phyloP scores from a whole-genome alignment of 2,797 vertebrate species.

The Phrynocephalus forsythii region DNA sequence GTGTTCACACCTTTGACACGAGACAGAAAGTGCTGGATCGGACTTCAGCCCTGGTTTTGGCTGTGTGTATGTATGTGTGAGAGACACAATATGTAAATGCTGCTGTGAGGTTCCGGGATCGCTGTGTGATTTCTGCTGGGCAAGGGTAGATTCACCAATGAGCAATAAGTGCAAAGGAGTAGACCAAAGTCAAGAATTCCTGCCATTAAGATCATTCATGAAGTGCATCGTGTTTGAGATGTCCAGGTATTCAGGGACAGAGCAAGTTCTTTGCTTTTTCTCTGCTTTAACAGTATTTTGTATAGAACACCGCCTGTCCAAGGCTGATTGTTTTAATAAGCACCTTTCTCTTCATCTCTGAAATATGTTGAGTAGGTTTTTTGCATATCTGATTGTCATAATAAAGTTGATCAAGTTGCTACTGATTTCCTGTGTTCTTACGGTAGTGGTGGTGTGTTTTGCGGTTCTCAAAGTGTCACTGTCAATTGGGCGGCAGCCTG shows the following conservation, averaged over 20 bases:
- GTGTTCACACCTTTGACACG: conserved; percentile 43
- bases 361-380: conserved; percentile 59
- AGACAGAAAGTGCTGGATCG: conserved; percentile 45
- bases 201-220: conserved; percentile 62
- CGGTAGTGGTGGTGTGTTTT: not conserved
- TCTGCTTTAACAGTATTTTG: conserved; percentile 73
- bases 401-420: conserved; percentile 72
- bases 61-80: not conserved
- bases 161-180: conserved; percentile 71
- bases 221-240: conserved; percentile 61
- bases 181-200: conserved; percentile 68
- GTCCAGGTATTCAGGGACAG: conserved; percentile 69
- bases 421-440: conserved; percentile 20
- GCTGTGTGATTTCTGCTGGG: conserved; percentile 64
- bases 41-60: conserved; percentile 33
- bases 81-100: not conserved
- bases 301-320: conserved; percentile 57
- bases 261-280: conserved; percentile 67
- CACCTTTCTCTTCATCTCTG: conserved; percentile 60
- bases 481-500: no score
- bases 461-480: not conserved
- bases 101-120: conserved; percentile 60
- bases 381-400: conserved; percentile 69
- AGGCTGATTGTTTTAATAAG: conserved; percentile 70
- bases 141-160: conserved; percentile 49